Evolutionary conservation across 2,797 vertebrate genomes (phyloP).

Genomic region (Clarias pachynema): DNA sequence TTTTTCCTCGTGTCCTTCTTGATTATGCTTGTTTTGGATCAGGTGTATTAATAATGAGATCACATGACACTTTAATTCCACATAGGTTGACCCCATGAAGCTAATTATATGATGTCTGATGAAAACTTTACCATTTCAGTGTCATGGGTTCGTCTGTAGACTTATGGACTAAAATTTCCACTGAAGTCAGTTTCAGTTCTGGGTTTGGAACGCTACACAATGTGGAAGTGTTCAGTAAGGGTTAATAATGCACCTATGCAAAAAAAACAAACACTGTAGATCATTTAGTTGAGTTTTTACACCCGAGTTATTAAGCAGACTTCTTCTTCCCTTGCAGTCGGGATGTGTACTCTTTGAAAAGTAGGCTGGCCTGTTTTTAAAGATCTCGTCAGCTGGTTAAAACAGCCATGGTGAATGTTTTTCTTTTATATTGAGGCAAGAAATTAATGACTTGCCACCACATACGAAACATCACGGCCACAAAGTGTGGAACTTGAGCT

Average conservation of each 20-base stretch:
- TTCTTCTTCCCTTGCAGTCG: background rate
- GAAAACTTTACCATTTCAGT: background rate
- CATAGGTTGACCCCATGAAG: background rate
- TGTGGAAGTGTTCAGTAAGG: background rate
- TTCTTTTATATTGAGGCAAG: background rate
- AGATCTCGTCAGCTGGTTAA: background rate
- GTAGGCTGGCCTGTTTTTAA: slow-evolving; percentile 8
- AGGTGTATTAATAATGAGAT: background rate
- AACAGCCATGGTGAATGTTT: background rate
- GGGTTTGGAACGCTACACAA: background rate
- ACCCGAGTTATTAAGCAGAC: background rate
- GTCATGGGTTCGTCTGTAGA: background rate
- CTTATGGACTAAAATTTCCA: background rate
- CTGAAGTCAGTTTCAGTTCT: background rate
- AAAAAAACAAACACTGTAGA: background rate
- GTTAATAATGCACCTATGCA: background rate
- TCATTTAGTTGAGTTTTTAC: background rate
- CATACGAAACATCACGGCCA: no score
- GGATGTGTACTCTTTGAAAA: slow-evolving; percentile 16
- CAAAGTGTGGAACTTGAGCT: background rate
- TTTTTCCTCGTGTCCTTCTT: background rate
- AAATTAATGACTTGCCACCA: background rate
- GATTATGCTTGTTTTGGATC: background rate
- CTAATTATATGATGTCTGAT: background rate
- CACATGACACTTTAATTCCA: background rate